Conservation (phyloP, 2,888 invertebrate species). For the Dendrolimus pini region DNA sequence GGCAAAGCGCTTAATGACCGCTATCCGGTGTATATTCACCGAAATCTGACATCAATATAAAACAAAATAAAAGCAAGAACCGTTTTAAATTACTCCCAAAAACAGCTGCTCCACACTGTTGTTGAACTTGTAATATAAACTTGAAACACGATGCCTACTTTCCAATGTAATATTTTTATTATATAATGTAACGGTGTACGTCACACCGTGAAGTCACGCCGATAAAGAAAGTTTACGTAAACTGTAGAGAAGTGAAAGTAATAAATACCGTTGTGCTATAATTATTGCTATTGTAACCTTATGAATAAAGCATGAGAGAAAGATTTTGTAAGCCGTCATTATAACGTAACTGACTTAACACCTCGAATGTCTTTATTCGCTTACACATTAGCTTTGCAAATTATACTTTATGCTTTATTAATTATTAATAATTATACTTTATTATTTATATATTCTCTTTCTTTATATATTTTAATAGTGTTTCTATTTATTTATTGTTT, state of each 20-base stretch:
- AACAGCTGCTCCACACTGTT: slow-evolving; percentile 3
- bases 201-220: slow-evolving; percentile 28
- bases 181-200: slow-evolving; percentile 33
- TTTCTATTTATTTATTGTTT: too few species aligned
- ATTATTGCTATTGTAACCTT: slow-evolving; percentile 53
- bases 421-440: too few species aligned
- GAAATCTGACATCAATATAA: not conserved
- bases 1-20: not conserved
- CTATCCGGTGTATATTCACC: not conserved
- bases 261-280: slow-evolving; percentile 42
- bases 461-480: too few species aligned
- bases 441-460: not conserved
- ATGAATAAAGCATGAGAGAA: slow-evolving; percentile 56
- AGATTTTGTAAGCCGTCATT: slow-evolving; percentile 41
- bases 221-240: slow-evolving; percentile 58
- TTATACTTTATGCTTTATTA: not conserved
- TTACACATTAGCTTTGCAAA: slow-evolving; percentile 1
- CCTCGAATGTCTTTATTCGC: slow-evolving; percentile 9
- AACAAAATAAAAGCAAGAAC: not conserved
- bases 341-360: slow-evolving; percentile 42
- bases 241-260: slow-evolving; percentile 50
- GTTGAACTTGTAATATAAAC: slow-evolving; percentile 17
- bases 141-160: slow-evolving; percentile 1
- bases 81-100: not conserved
- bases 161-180: slow-evolving; percentile 10